Evolutionary conservation across 2,888 invertebrate species (phyloP), one percentile per base, ranked within the genome.

Genomic region (Hypena proboscidalis): DNA sequence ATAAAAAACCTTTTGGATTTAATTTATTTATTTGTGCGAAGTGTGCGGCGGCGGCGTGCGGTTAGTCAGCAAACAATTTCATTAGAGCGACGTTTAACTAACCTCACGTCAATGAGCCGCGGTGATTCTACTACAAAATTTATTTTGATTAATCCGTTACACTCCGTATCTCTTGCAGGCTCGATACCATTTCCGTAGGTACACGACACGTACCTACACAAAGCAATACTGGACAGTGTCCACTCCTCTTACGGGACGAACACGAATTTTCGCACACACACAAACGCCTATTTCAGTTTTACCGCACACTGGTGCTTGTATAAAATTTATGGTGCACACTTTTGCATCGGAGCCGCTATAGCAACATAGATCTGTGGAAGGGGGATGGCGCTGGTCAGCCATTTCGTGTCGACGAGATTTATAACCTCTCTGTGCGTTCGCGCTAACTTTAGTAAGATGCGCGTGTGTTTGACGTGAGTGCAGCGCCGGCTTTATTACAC

Each of bases 251-350:
- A 77, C 76, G 73, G 67, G 67, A 72, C 66, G 74, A 67, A 82
- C 81, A 86, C 85, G 83, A 88, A 88, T 84, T 87, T 85, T 83
- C 86, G 77, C 84, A 82, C 88, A 83, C 87, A 85, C 74, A 74
- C 79, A 74, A 67, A 48, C 57, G 57, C 54, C 72, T 69, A 74
- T 72, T 74, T 70, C 80, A 87, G 86, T 87, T 90, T 90, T 89
- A 85, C 83, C 83, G 82, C 86, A 86, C 87, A 85, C 83, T 76
- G 79, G 77, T 72, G 80, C 77, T 80, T 77, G 85, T 86, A 89
- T 89, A 89, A 90, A 90, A 90, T 90, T 88, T 90, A 90, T 87
- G 80, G 88, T 80, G 85, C 89, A 90, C 90, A 90, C 90, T 90
- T 90, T 90, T 89, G 90, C 89, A 88, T 69, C 66, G 57, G 43